These are phyloP conservation scores for Dinomys branickii DNA, from an alignment of 2,113 vertebrate species.

Conservation along the genomic window DNA sequence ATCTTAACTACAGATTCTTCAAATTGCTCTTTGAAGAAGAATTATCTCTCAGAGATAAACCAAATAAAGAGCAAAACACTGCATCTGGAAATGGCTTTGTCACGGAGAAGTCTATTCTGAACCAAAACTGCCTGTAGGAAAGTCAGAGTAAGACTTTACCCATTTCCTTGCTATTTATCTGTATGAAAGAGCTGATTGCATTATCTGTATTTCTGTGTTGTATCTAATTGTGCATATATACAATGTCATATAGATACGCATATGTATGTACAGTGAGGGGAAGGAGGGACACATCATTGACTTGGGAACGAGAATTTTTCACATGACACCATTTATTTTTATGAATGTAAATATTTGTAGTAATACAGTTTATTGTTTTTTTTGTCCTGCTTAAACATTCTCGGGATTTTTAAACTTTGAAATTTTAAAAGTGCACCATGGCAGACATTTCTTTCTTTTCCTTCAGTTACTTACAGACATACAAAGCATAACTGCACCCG, in stretches of 20 bases:
- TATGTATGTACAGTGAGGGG: neutral
- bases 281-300: neutral
- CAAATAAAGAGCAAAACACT: neutral
- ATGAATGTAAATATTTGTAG: neutral
- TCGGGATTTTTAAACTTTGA: neutral
- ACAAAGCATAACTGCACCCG: neutral
- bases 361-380: neutral
- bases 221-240: neutral
- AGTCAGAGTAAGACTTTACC: neutral
- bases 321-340: neutral
- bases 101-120: conserved; percentile 46
- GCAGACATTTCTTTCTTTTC: neutral
- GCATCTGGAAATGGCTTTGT: conserved; percentile 4
- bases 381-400: neutral
- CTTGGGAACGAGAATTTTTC: neutral
- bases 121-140: neutral
- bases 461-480: neutral
- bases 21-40: conserved; percentile 25
- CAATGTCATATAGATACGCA: neutral
- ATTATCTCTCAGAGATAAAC: conserved; percentile 21
- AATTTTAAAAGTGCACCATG: neutral
- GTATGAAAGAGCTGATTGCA: neutral
- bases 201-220: neutral
- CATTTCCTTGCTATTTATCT: neutral
- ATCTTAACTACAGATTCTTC: neutral